phyloP scores from a whole-genome alignment of 2,797 vertebrate species.

The Gymnoscopelus braueri region DNA sequence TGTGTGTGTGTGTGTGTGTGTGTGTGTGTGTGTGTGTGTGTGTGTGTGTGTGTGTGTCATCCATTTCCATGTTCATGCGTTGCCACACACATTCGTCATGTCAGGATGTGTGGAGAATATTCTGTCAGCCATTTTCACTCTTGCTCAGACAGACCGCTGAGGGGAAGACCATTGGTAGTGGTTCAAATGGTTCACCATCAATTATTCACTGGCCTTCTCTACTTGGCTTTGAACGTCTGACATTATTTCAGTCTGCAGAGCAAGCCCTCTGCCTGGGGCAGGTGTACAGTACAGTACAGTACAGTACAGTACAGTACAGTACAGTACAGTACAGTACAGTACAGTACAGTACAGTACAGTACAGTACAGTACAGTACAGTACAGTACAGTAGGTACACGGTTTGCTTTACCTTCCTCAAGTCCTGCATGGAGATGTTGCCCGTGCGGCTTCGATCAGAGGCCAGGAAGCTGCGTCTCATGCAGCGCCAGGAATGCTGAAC shows the following conservation, averaged over 20 bases:
- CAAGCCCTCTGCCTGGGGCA: conserved; percentile 6
- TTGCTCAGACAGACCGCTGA: conserved; percentile 35
- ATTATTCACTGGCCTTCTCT: conserved; percentile 34
- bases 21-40: conserved; percentile 7
- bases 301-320: too few relatives aligned
- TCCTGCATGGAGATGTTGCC: conserved; percentile 72
- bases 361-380: too few relatives aligned
- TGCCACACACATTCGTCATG: too few relatives aligned
- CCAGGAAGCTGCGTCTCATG: conserved; percentile 73
- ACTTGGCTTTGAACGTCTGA: neutral
- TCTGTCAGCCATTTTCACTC: conserved; percentile 22
- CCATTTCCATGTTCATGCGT: too few relatives aligned
- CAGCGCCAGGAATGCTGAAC: conserved; percentile 76
- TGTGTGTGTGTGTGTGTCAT: too few relatives aligned
- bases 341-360: too few relatives aligned
- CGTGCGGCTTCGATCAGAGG: conserved; percentile 44
- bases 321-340: too few relatives aligned
- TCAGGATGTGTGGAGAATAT: conserved; percentile 28
- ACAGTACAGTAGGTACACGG: neutral
- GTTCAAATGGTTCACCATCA: conserved; percentile 27
- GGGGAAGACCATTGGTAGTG: conserved; percentile 8
- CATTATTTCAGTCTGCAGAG: neutral
- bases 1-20: conserved; percentile 6
- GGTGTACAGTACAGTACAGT: too few relatives aligned
- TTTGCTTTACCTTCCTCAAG: conserved; percentile 79